Conservation (phyloP, 2,113 vertebrate species). For the Rhynchomys soricoides region DNA sequence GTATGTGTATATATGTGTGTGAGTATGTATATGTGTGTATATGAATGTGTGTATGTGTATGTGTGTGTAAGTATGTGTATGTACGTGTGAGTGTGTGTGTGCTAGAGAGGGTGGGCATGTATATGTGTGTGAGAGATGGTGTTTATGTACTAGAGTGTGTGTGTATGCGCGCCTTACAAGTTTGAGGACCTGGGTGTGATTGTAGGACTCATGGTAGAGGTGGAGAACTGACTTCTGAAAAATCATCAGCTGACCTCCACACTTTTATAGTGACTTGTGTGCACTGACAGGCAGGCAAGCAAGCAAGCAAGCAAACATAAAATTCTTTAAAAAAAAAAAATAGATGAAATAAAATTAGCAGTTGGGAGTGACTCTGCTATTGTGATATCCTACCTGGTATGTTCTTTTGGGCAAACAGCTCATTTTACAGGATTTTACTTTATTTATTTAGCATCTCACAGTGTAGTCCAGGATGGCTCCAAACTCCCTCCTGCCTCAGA, state of each 20-base stretch:
- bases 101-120: too few species aligned
- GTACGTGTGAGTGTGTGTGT: too few species aligned
- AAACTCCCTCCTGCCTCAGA: background rate
- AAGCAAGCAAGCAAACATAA: background rate
- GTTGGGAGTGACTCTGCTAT: background rate
- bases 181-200: background rate
- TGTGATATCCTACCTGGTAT: background rate
- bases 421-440: background rate
- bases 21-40: background rate
- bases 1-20: background rate
- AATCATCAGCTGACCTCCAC: background rate
- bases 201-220: background rate
- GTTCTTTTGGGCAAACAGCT: background rate
- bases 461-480: background rate
- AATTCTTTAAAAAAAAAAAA: background rate
- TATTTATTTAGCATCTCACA: background rate
- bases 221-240: background rate
- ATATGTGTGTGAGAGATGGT: accelerated
- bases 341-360: constrained; percentile 17
- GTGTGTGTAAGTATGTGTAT: too few species aligned
- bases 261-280: too few species aligned
- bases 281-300: background rate
- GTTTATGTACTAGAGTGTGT: too few species aligned
- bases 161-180: background rate
- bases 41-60: too few species aligned